Percentiles rank a stretch among this genome's conserved stretches.
These are phyloP conservation scores for Plodia interpunctella DNA, from an alignment of 1,140 invertebrate species.

Conservation along the genomic window DNA sequence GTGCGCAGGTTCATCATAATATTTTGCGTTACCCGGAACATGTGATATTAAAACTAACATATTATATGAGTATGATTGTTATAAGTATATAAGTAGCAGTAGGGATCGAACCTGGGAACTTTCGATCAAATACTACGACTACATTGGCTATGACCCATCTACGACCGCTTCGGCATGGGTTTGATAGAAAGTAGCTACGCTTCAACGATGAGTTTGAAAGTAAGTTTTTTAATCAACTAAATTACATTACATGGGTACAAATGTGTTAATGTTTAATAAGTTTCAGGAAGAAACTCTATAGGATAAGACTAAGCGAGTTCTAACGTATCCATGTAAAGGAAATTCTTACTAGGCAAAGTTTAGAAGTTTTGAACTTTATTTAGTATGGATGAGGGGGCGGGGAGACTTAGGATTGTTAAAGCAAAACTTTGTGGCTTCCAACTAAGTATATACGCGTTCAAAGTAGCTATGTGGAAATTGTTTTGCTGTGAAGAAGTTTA, in stretches of 20 bases:
- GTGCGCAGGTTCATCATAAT: too few relatives aligned
- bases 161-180: too few relatives aligned
- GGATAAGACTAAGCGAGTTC: neutral
- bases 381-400: neutral
- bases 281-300: neutral
- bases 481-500: neutral
- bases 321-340: conserved; percentile 2
- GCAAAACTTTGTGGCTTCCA: conserved; percentile 4
- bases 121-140: too few relatives aligned
- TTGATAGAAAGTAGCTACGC: too few relatives aligned
- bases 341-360: neutral
- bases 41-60: too few relatives aligned
- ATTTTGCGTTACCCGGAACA: too few relatives aligned
- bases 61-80: too few relatives aligned
- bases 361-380: conserved; percentile 4
- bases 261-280: neutral
- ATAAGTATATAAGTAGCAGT: too few relatives aligned
- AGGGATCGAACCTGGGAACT: too few relatives aligned
- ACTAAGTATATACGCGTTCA: neutral
- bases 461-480: conserved; percentile 5
- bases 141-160: too few relatives aligned
- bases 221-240: neutral
- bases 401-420: conserved; percentile 5
- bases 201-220: too few relatives aligned
- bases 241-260: neutral